A percentile compares a stretch with the other conserved stretches of the same genome.
Conservation (phyloP, 2,797 vertebrate genomes). For the Thripadectes ignobilis region DNA sequence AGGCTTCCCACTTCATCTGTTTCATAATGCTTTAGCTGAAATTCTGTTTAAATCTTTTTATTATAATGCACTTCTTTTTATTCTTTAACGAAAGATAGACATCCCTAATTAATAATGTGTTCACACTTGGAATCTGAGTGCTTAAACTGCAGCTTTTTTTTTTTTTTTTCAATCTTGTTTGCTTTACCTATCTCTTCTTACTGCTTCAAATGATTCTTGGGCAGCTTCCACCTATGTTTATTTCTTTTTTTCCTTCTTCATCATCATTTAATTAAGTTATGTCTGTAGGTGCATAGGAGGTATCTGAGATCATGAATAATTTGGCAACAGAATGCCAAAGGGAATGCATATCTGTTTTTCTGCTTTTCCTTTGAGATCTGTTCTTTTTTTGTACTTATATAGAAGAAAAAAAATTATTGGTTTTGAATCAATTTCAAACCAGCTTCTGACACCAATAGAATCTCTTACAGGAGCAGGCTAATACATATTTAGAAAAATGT, state of each 20-base stretch:
- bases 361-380: neutral
- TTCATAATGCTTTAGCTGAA: neutral
- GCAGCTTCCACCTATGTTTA: neutral
- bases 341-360: neutral
- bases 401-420: neutral
- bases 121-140: neutral
- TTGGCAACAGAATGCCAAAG: neutral
- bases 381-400: neutral
- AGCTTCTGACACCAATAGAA: neutral
- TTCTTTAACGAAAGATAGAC: neutral
- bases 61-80: neutral
- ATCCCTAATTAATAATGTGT: neutral
- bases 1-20: fast-evolving
- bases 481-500: neutral
- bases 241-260: neutral
- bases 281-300: neutral
- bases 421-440: neutral
- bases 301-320: neutral
- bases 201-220: neutral
- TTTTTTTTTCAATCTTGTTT: neutral
- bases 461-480: neutral
- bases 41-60: neutral
- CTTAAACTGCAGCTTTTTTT: neutral
- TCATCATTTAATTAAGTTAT: neutral
- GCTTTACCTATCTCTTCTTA: neutral